A percentile compares a stretch with the other conserved stretches of the same genome.
Evolutionary conservation across 2,888 invertebrate genomes (phyloP).

Genomic region (Luperina testacea): DNA sequence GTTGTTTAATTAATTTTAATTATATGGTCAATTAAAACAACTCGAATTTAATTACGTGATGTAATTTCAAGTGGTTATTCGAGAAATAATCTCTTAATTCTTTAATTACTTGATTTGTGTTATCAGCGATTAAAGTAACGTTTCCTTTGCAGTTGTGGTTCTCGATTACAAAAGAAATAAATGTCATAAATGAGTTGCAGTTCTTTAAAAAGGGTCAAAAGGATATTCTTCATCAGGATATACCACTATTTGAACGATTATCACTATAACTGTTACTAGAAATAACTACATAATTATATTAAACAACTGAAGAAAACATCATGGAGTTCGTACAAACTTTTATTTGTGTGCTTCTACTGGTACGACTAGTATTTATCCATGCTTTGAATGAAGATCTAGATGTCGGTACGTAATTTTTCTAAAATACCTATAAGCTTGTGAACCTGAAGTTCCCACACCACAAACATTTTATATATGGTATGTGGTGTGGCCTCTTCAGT

Average conservation of each 20-base stretch:
- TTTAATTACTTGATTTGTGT: not conserved
- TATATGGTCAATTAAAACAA: conserved; percentile 19
- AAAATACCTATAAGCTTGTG: not conserved
- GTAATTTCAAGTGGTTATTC: conserved; percentile 1
- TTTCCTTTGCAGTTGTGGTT: too few species aligned
- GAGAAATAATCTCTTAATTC: not conserved
- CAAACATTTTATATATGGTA: not conserved
- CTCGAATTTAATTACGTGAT: conserved; percentile 7
- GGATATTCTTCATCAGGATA: not conserved
- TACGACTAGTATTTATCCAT: not conserved
- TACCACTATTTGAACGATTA: not conserved
- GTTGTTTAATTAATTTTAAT: conserved; percentile 12
- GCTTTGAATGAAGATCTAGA: not conserved
- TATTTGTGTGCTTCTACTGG: not conserved
- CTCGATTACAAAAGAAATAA: not conserved
- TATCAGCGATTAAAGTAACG: not conserved
- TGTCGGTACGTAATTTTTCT: conserved; percentile 27
- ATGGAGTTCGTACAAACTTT: not conserved
- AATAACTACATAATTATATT: not conserved
- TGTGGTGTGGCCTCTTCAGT: not conserved
- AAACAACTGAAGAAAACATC: not conserved
- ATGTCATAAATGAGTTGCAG: not conserved
- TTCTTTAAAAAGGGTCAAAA: not conserved
- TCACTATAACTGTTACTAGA: not conserved
- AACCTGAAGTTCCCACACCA: not conserved